A percentile compares a stretch with the other conserved stretches of the same genome.
Evolutionary conservation across 35 echinoderm and acorn worm genomes (phyloP).

Genomic region (Heliocidaris tuberculata): DNA sequence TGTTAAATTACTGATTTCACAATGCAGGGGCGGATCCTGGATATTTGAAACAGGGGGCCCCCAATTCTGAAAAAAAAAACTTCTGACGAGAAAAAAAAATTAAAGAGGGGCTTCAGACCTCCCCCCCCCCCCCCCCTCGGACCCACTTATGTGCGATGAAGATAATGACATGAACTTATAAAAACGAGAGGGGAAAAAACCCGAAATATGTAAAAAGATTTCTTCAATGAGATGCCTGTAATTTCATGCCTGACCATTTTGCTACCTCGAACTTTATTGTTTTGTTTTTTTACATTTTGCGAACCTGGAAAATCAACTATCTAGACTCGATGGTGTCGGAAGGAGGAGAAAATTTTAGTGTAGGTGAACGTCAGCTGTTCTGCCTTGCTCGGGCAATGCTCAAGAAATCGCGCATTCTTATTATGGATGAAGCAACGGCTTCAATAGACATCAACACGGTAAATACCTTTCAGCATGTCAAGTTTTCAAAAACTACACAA

Average conservation of each 20-base stretch:
- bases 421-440: constrained; percentile 88
- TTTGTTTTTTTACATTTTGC: background rate
- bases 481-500: background rate
- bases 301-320: background rate
- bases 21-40: too few species aligned
- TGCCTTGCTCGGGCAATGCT: constrained; percentile 85
- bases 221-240: background rate
- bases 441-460: constrained; percentile 82
- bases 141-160: too few species aligned
- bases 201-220: constrained; percentile 19
- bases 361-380: constrained; percentile 77
- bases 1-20: too few species aligned
- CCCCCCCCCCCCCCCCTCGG: too few species aligned
- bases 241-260: background rate
- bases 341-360: constrained; percentile 81
- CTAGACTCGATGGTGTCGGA: constrained; percentile 69
- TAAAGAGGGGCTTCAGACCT: too few species aligned
- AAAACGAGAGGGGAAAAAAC: too few species aligned
- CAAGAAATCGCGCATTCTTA: constrained; percentile 66
- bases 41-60: too few species aligned
- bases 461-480: background rate
- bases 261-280: background rate
- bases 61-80: too few species aligned
- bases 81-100: too few species aligned
- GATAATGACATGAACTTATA: too few species aligned